These are phyloP conservation scores for Urechis unicinctus DNA, from an alignment of 2,888 invertebrate genomes.

Conservation along the genomic window DNA sequence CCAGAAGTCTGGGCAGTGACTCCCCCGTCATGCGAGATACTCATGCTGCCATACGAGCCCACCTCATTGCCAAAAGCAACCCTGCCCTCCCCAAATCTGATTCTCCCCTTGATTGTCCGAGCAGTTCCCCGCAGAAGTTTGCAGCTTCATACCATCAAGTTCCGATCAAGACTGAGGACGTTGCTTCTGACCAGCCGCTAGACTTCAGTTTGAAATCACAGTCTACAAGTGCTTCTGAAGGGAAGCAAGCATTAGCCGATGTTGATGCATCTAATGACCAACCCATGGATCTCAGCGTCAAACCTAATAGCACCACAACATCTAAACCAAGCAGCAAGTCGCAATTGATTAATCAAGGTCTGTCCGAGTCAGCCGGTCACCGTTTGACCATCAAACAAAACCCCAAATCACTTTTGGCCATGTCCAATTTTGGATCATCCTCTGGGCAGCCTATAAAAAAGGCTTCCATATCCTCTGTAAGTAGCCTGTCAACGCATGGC, in stretches of 20 bases:
- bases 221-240: neutral
- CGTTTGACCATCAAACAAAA: no score
- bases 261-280: conserved; percentile 13
- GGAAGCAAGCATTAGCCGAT: neutral
- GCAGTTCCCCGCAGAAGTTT: neutral
- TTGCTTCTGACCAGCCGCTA: conserved; percentile 27
- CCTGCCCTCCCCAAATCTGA: neutral
- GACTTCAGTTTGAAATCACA: conserved; percentile 36
- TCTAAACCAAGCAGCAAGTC: no score
- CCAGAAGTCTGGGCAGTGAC: no score
- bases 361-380: no score
- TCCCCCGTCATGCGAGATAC: neutral
- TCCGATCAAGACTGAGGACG: no score
- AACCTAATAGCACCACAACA: neutral
- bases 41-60: neutral
- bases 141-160: neutral
- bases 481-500: no score
- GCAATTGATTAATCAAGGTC: no score
- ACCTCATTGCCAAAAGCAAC: neutral
- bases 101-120: neutral
- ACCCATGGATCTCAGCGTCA: conserved; percentile 35
- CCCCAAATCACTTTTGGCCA: no score
- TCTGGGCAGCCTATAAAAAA: no score
- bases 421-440: no score
- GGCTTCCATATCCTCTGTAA: no score